These are phyloP conservation scores for Henricia sp. DNA, from an alignment of 53 echinoderm and acorn worm species.

Conservation along the genomic window DNA sequence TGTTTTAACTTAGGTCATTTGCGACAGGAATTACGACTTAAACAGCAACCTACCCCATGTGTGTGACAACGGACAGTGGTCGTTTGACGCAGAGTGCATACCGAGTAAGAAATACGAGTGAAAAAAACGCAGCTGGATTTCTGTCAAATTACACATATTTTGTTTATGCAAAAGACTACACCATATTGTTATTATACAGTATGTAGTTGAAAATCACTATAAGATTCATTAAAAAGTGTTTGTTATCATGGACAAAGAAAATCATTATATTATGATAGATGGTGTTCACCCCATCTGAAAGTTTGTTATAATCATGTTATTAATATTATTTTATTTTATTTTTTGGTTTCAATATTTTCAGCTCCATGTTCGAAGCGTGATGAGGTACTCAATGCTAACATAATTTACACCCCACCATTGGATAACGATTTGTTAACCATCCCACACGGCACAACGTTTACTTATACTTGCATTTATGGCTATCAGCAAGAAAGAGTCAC, in stretches of 20 bases:
- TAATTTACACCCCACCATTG: background rate
- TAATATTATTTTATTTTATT: too few relatives aligned
- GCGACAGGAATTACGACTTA: background rate
- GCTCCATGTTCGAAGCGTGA: background rate
- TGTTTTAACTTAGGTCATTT: constrained; percentile 15
- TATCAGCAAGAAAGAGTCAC: constrained; percentile 1
- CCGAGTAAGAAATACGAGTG: too few relatives aligned
- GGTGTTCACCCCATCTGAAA: too few relatives aligned
- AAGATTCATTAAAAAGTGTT: too few relatives aligned
- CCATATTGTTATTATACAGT: too few relatives aligned
- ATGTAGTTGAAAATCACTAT: too few relatives aligned
- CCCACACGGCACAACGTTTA: background rate
- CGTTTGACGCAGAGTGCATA: constrained; percentile 20
- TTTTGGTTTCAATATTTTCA: background rate
- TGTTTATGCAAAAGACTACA: too few relatives aligned
- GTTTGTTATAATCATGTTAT: too few relatives aligned
- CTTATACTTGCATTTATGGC: background rate
- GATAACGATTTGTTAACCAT: background rate
- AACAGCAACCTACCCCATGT: constrained; percentile 11
- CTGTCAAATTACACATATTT: too few relatives aligned
- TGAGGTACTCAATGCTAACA: background rate
- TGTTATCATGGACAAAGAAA: too few relatives aligned
- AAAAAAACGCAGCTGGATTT: too few relatives aligned
- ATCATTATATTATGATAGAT: too few relatives aligned
- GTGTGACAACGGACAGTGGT: constrained; percentile 31